phyloP scores from a whole-genome alignment of 2,888 invertebrate species.

The Liodrosophila aerea region DNA sequence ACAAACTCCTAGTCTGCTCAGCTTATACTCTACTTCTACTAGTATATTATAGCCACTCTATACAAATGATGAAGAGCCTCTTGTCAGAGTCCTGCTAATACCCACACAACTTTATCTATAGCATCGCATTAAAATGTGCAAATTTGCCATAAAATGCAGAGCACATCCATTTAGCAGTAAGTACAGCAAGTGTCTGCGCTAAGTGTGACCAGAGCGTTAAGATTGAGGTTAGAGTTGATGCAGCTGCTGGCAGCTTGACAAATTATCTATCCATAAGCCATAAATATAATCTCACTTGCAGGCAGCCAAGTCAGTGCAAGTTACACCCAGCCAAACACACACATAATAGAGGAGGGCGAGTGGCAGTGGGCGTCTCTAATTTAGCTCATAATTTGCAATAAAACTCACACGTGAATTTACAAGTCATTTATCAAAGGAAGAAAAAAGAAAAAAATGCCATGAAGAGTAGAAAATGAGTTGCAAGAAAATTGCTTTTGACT shows the following conservation, averaged over 20 bases:
- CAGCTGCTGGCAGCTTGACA: constrained; percentile 52
- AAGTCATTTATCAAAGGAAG: constrained; percentile 71
- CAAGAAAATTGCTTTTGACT: constrained; percentile 22
- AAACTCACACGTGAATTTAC: constrained; percentile 68
- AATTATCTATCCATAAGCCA: constrained; percentile 53
- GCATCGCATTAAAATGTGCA: constrained; percentile 22
- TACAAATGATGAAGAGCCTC: too few relatives aligned
- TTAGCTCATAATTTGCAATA: constrained; percentile 60
- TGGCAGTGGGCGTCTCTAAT: constrained; percentile 23
- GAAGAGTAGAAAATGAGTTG: neutral
- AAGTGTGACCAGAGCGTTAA: neutral
- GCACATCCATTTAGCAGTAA: constrained; percentile 16
- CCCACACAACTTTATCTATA: neutral
- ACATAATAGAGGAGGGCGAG: too few relatives aligned
- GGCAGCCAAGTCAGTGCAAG: neutral
- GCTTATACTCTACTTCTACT: too few relatives aligned
- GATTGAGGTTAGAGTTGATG: constrained; percentile 7
- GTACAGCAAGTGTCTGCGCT: neutral
- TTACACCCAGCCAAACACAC: constrained; percentile 14
- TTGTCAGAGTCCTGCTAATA: too few relatives aligned
- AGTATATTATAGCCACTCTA: too few relatives aligned
- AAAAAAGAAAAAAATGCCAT: neutral
- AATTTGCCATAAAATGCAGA: constrained; percentile 38
- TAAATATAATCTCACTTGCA: constrained; percentile 49
- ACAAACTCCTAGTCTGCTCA: too few relatives aligned